Conservation (phyloP, 2,888 invertebrate genomes). For the Eupithecia vulgata region DNA sequence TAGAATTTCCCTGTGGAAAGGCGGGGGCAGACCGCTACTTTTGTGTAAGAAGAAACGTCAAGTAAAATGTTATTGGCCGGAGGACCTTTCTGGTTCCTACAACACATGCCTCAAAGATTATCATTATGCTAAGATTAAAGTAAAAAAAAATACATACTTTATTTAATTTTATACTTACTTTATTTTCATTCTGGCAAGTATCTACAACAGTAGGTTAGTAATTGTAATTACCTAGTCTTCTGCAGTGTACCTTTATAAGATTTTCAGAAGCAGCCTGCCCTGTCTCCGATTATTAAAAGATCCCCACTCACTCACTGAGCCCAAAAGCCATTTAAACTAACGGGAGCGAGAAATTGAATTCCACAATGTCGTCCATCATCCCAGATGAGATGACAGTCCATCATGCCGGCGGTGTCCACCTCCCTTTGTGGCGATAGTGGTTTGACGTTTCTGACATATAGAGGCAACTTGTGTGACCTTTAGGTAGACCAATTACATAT, state of each 20-base stretch:
- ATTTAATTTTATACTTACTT: too few relatives aligned
- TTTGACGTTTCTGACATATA: constrained; percentile 67
- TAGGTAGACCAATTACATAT: constrained; percentile 48
- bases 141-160: too few relatives aligned
- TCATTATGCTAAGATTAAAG: too few relatives aligned
- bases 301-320: constrained; percentile 5
- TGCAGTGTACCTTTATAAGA: neutral
- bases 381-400: constrained; percentile 72
- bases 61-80: too few relatives aligned
- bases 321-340: constrained; percentile 48
- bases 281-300: constrained; percentile 6
- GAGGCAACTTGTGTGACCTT: constrained; percentile 41
- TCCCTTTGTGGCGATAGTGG: constrained; percentile 66
- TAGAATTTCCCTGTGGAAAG: too few relatives aligned
- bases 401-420: constrained; percentile 73
- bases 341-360: constrained; percentile 79
- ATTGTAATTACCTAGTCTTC: too few relatives aligned
- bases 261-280: neutral
- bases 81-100: too few relatives aligned
- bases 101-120: too few relatives aligned
- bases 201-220: too few relatives aligned
- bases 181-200: too few relatives aligned
- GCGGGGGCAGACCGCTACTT: too few relatives aligned
- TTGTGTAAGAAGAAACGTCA: too few relatives aligned
- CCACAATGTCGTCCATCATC: constrained; percentile 76